Evolutionary conservation across 2,888 invertebrate species (phyloP).

Genomic region (Amorpha juglandis): DNA sequence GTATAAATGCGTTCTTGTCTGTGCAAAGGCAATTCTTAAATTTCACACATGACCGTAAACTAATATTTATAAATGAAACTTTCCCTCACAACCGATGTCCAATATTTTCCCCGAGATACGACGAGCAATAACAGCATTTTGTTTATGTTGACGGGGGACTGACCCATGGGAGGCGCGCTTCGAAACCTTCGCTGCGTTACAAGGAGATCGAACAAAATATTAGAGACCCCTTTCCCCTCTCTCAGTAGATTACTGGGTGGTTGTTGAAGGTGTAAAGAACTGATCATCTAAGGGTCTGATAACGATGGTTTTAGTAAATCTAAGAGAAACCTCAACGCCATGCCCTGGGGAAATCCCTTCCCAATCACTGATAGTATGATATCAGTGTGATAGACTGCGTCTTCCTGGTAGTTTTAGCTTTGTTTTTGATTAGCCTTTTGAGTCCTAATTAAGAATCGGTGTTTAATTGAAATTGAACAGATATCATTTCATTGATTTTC

Average conservation of each 20-base stretch:
- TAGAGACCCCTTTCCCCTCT: constrained; percentile 41
- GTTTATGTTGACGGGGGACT: constrained; percentile 77
- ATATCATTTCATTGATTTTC: not conserved
- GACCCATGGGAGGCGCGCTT: constrained; percentile 53
- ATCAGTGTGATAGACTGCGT: constrained; percentile 54
- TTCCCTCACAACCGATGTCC: not conserved
- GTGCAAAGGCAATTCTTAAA: no score
- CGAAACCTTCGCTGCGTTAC: constrained; percentile 41
- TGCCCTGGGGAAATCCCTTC: constrained; percentile 53
- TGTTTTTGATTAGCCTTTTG: constrained; percentile 5
- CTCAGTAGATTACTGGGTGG: not conserved
- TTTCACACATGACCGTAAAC: not conserved
- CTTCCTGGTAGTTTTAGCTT: constrained; percentile 15
- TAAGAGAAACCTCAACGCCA: constrained; percentile 51
- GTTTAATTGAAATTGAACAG: no score
- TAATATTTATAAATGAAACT: not conserved
- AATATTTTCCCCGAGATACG: constrained; percentile 64
- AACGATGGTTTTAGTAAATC: constrained; percentile 49
- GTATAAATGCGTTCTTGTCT: no score
- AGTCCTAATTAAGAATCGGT: not conserved
- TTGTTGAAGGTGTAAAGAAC: not conserved
- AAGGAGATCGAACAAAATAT: constrained; percentile 53
- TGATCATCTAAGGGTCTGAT: constrained; percentile 21
- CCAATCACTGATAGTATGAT: constrained; percentile 49
- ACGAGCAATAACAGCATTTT: constrained; percentile 76